Conservation (phyloP, 2,888 invertebrate species). For the Nymphalis urticae region DNA sequence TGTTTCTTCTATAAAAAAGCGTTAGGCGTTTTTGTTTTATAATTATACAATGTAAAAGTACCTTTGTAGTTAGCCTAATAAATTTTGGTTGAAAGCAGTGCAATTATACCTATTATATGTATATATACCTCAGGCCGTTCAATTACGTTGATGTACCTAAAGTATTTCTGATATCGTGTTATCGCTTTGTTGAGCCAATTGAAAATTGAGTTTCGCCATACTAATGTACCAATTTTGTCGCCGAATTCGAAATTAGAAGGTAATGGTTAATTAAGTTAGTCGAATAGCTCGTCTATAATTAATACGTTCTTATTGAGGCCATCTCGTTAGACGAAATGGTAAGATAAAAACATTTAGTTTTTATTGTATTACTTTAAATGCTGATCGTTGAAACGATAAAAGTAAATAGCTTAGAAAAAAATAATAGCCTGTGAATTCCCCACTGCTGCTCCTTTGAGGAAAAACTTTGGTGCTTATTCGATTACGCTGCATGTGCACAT, state of each 20-base stretch:
- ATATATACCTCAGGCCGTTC: slow-evolving; percentile 19
- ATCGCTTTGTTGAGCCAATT: slow-evolving; percentile 24
- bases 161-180: slow-evolving; percentile 31
- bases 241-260: slow-evolving; percentile 17
- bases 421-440: too few relatives aligned
- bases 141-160: slow-evolving; percentile 29
- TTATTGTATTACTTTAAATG: not conserved
- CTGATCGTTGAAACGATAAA: not conserved
- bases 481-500: too few relatives aligned
- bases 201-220: slow-evolving; percentile 23
- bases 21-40: too few relatives aligned
- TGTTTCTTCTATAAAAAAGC: too few relatives aligned
- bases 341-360: not conserved
- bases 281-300: slow-evolving; percentile 7
- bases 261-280: slow-evolving; percentile 19
- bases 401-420: too few relatives aligned
- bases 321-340: not conserved
- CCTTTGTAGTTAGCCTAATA: slow-evolving; percentile 10
- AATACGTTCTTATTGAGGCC: not conserved
- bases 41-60: not conserved
- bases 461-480: too few relatives aligned
- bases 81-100: slow-evolving; percentile 10
- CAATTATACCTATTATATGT: slow-evolving; percentile 18
- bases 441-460: too few relatives aligned
- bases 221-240: slow-evolving; percentile 11